A percentile compares a stretch with the other conserved stretches of the same genome.
Evolutionary conservation across 2,797 vertebrate species (phyloP).

Genomic region (Malurus splendens): DNA sequence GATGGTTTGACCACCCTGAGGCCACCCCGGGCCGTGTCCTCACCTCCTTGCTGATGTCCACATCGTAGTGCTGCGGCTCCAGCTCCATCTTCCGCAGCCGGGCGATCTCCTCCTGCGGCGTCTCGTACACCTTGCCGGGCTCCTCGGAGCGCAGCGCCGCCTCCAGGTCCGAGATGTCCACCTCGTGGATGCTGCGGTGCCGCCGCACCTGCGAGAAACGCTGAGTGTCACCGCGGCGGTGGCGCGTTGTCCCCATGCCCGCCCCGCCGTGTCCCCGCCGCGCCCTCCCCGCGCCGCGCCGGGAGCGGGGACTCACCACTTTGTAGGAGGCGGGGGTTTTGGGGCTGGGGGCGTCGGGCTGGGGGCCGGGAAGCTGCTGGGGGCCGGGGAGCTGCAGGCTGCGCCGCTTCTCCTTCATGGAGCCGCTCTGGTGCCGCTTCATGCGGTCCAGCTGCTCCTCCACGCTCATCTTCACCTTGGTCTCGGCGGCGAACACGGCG

Average conservation of each 20-base stretch:
- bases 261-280: neutral
- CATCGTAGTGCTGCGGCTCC: slow-evolving; percentile 79
- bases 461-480: slow-evolving; percentile 91
- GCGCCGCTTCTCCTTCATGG: slow-evolving; percentile 87
- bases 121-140: slow-evolving; percentile 76
- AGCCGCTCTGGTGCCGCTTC: slow-evolving; percentile 88
- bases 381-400: slow-evolving; percentile 85
- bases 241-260: accelerated
- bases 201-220: slow-evolving; percentile 77
- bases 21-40: neutral
- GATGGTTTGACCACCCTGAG: accelerated
- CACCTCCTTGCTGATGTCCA: slow-evolving; percentile 85
- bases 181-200: slow-evolving; percentile 89
- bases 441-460: slow-evolving; percentile 93
- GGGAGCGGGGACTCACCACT: slow-evolving; percentile 73
- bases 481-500: slow-evolving; percentile 81
- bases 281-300: neutral
- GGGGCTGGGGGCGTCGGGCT: slow-evolving; percentile 8
- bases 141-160: slow-evolving; percentile 83
- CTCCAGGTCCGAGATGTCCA: slow-evolving; percentile 93
- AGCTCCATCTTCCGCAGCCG: slow-evolving; percentile 83
- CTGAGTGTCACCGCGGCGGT: accelerated
- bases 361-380: slow-evolving; percentile 53
- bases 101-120: slow-evolving; percentile 88
- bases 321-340: slow-evolving; percentile 79